Evolutionary conservation across 2,888 invertebrate species (phyloP).

Genomic region (Phorcus lineatus): DNA sequence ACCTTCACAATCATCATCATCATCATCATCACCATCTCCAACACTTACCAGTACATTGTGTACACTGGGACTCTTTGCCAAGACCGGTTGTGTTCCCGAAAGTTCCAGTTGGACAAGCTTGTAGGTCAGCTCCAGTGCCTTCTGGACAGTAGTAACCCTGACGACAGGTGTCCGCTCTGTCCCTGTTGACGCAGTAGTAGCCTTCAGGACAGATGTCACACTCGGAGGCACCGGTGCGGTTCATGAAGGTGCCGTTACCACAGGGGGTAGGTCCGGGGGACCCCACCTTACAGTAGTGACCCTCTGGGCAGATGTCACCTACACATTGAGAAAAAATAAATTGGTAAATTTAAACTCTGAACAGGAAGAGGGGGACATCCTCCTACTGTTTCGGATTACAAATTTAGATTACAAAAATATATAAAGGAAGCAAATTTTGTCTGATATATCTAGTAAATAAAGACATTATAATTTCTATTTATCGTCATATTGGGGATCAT

Average conservation of each 20-base stretch:
- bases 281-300: constrained; percentile 66
- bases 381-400: no score
- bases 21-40: no score
- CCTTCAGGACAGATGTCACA: constrained; percentile 71
- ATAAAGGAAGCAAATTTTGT: no score
- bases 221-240: constrained; percentile 66
- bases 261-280: constrained; percentile 62
- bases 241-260: constrained; percentile 70
- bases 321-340: constrained; percentile 19
- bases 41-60: constrained; percentile 67
- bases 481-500: no score
- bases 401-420: no score
- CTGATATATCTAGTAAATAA: no score
- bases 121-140: constrained; percentile 70
- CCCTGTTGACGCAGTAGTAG: constrained; percentile 68
- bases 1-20: no score
- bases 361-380: no score
- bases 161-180: constrained; percentile 67
- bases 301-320: constrained; percentile 70
- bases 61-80: constrained; percentile 60
- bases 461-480: no score
- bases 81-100: constrained; percentile 69
- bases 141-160: constrained; percentile 71
- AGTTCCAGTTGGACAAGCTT: constrained; percentile 68
- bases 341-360: no score